Evolutionary conservation across 2,888 invertebrate genomes (phyloP).

Genomic region (Callyntrura guangdongensis): DNA sequence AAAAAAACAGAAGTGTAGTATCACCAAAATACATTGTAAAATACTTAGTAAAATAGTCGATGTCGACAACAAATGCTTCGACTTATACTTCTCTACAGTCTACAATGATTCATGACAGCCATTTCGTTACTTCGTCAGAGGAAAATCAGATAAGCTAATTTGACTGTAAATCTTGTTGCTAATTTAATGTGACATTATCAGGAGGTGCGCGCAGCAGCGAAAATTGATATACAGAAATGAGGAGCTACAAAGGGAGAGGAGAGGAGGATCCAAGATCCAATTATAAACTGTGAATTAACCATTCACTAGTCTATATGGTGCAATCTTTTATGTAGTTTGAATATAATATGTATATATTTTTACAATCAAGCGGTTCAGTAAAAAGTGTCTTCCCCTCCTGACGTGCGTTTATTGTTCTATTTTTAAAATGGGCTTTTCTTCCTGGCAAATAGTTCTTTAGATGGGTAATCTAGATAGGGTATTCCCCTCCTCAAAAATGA

Average conservation of each 20-base stretch:
- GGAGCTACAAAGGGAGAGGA: not conserved
- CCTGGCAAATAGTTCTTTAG: not conserved
- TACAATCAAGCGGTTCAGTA: no score
- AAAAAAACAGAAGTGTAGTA: no score
- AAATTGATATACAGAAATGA: not conserved
- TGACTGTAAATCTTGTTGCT: constrained; percentile 42
- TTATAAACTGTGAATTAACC: constrained; percentile 4
- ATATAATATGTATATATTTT: not conserved
- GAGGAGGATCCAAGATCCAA: constrained; percentile 41
- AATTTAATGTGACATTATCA: constrained; percentile 44
- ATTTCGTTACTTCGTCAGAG: not conserved
- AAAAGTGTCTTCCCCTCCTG: not conserved
- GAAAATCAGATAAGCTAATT: constrained; percentile 48
- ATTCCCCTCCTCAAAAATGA: constrained; percentile 23
- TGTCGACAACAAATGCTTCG: not conserved
- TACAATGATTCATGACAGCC: constrained; percentile 36
- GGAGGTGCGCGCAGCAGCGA: not conserved
- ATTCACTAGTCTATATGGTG: not conserved
- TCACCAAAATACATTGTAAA: not conserved
- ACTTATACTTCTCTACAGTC: not conserved
- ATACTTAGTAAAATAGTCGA: no score
- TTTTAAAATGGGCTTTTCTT: constrained; percentile 23
- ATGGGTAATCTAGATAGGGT: constrained; percentile 43
- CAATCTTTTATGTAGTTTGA: not conserved
- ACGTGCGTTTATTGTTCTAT: constrained; percentile 18